phyloP scores from a whole-genome alignment of 2,888 invertebrate genomes.

The Blastobasis lacticolella region DNA sequence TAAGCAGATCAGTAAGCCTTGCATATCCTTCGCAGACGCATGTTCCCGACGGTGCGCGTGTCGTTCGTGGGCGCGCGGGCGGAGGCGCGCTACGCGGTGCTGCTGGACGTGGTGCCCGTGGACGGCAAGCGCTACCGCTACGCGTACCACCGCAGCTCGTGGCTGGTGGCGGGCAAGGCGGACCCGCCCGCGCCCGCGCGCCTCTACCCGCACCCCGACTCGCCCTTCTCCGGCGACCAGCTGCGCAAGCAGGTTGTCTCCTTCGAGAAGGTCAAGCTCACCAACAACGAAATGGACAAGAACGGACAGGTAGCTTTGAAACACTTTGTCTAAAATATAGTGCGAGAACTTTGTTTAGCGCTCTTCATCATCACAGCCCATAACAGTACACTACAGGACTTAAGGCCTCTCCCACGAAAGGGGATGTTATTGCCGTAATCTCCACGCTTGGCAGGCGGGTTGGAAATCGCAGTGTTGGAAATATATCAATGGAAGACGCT shows the following conservation, averaged over 20 bases:
- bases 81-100: conserved; percentile 91
- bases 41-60: conserved; percentile 98
- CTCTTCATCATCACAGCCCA: too few relatives aligned
- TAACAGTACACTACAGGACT: too few relatives aligned
- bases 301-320: conserved; percentile 87
- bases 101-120: conserved; percentile 97
- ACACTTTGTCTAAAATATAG: background rate
- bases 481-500: too few relatives aligned
- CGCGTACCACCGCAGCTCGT: conserved; percentile 98
- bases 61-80: conserved; percentile 90
- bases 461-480: too few relatives aligned
- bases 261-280: conserved; percentile 98
- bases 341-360: too few relatives aligned
- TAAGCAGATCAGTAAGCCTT: too few relatives aligned
- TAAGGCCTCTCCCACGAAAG: too few relatives aligned
- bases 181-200: conserved; percentile 96
- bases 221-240: conserved; percentile 96
- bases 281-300: conserved; percentile 98
- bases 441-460: too few relatives aligned
- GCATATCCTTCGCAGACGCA: conserved; percentile 83
- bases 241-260: conserved; percentile 97
- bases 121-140: conserved; percentile 97
- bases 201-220: conserved; percentile 97
- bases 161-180: conserved; percentile 98
- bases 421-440: too few relatives aligned